phyloP scores from a whole-genome alignment of 2,888 invertebrate genomes.

The Apodemia zela region DNA sequence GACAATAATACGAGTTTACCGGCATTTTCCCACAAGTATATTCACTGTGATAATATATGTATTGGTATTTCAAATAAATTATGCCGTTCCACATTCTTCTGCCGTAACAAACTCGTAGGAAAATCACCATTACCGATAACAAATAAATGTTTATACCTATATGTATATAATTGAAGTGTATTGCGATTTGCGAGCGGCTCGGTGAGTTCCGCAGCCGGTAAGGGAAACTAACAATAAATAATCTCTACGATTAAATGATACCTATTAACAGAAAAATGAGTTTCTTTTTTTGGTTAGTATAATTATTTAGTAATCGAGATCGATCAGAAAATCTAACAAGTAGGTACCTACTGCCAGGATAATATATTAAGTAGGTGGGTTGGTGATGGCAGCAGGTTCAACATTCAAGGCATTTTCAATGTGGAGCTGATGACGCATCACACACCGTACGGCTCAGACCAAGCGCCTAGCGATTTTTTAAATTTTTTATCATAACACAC shows the following conservation, averaged over 20 bases:
- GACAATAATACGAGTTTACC: neutral
- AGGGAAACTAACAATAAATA: neutral
- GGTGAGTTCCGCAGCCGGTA: neutral
- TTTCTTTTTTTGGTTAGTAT: too few species aligned
- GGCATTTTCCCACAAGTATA: neutral
- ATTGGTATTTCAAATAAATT: neutral
- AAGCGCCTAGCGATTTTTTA: too few species aligned
- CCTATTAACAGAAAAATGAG: too few species aligned
- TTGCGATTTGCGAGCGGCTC: neutral
- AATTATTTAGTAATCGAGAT: too few species aligned
- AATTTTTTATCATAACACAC: too few species aligned
- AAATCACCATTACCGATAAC: neutral
- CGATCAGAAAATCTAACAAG: too few species aligned
- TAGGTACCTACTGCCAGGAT: too few species aligned
- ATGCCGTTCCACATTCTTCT: conserved; percentile 1
- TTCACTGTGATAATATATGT: neutral
- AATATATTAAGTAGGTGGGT: too few species aligned
- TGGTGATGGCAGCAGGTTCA: too few species aligned
- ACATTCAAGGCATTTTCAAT: too few species aligned
- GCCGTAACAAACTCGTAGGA: neutral
- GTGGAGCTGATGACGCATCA: too few species aligned
- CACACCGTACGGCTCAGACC: too few species aligned
- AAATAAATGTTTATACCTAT: neutral
- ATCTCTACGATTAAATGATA: neutral
- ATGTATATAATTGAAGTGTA: neutral